These are phyloP conservation scores for Epinephelus fuscoguttatus DNA, from an alignment of 2,113 vertebrate genomes.

Conservation along the genomic window DNA sequence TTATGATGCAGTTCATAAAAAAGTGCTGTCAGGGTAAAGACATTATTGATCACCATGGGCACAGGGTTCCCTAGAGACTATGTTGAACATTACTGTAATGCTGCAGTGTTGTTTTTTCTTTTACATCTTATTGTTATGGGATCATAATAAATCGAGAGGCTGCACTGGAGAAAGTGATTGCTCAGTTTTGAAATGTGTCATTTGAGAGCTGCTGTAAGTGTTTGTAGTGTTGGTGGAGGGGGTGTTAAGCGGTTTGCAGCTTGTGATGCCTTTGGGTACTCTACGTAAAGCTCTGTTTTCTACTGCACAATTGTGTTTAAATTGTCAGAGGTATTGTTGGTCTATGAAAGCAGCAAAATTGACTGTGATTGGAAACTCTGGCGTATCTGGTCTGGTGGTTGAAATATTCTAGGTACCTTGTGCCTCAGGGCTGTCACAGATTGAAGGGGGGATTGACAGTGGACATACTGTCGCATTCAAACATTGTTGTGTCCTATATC, in stretches of 20 bases:
- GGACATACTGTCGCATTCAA: neutral
- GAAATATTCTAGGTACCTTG: neutral
- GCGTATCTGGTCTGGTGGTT: neutral
- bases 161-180: constrained; percentile 12
- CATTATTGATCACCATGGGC: neutral
- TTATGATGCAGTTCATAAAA: neutral
- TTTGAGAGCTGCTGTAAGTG: constrained; percentile 14
- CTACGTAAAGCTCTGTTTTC: neutral
- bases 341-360: neutral
- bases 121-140: neutral
- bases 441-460: neutral
- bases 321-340: neutral
- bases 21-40: neutral
- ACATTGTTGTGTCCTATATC: neutral
- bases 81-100: neutral
- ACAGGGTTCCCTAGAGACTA: neutral
- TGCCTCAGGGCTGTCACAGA: neutral
- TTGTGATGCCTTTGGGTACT: constrained; percentile 56
- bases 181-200: constrained; percentile 41
- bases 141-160: neutral
- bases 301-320: neutral
- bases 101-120: neutral
- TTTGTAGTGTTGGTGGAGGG: constrained; percentile 20
- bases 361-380: neutral
- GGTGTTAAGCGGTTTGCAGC: constrained; percentile 22